Evolutionary conservation across 2,888 invertebrate species (phyloP), one percentile per base, ranked within the genome.

Genomic region (Fragum fragum): DNA sequence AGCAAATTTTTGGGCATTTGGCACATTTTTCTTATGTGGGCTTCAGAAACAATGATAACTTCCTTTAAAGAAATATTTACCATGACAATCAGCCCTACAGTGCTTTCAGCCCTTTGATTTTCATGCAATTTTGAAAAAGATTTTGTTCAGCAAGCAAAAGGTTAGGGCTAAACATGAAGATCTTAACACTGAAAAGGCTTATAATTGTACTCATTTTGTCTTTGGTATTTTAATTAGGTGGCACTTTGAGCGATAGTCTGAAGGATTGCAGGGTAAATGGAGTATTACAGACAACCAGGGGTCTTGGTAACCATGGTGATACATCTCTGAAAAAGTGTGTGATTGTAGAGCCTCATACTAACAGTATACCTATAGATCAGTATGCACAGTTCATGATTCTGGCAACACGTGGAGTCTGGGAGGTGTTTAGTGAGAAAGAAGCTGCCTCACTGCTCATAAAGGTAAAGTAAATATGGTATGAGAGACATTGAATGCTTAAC

Each of bases 231-330:
- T n/a, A n/a, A n/a, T n/a, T 71, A 94, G 94, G 94, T 70, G 93
- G 93, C 14, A 90, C 86, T 6, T 69, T 94, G 39, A 94, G 90
- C 85, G 87, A 90, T 52, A 93, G 93, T 79, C 82, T 89, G 2
- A 88, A 86, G 74, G 92, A 93, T 36, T 84, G 89, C 73, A 83
- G 86, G 18, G 91, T 94, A 11, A 94, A 94, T 84, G 94, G 94
- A 23, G 90, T 94, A 28, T 73, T 93, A n/a, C 71, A 91, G 55
- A 90, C 93, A 26, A 94, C 94, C 7, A 76, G 94, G 26, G 93
- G 94, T 5, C 92, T 94, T 11, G 94, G 94, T 88, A 94, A 93
- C 91, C 94, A 94, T 89, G 94, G 94, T 32, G 94, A 94, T 85
- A 84, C 87, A 5, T 80, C 61, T 6, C 76, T 94, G 83, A 94